These are phyloP conservation scores for Ophiothrix spiculata DNA, from an alignment of 35 echinoderm and acorn worm species.

Conservation along the genomic window DNA sequence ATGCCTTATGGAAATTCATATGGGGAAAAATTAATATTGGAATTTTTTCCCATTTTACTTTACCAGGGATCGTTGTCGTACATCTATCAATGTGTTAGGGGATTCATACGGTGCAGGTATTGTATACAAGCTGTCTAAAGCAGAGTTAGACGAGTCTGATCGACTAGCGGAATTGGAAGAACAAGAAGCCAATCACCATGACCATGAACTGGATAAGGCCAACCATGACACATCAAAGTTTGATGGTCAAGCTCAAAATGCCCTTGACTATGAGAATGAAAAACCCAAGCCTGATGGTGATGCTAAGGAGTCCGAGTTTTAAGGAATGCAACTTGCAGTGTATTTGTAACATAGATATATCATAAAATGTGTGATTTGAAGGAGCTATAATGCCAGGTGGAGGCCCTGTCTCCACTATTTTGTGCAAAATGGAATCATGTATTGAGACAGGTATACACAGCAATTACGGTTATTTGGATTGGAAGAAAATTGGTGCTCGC, in stretches of 20 bases:
- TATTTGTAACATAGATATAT: background rate
- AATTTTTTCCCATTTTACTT: background rate
- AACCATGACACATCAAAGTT: constrained; percentile 16
- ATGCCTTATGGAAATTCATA: too few relatives aligned
- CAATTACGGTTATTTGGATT: too few relatives aligned
- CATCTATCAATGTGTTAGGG: constrained; percentile 93
- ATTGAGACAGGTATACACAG: too few relatives aligned
- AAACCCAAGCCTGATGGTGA: background rate
- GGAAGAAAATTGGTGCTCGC: too few relatives aligned
- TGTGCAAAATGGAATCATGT: too few relatives aligned
- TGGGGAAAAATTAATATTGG: too few relatives aligned
- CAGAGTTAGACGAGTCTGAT: constrained; percentile 57
- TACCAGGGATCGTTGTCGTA: constrained; percentile 91
- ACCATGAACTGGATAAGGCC: background rate
- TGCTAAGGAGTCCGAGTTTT: background rate
- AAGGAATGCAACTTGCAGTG: background rate
- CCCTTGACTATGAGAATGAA: background rate
- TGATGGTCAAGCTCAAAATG: constrained; percentile 11
- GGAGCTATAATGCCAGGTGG: too few relatives aligned
- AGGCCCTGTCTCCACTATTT: too few relatives aligned
- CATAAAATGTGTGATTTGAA: background rate
- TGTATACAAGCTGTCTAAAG: constrained; percentile 72
- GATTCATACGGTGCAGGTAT: constrained; percentile 93
- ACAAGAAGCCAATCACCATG: background rate
- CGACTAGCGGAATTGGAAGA: background rate